Evolutionary conservation across 2,113 vertebrate species (phyloP).

Genomic region (Apus apus): DNA sequence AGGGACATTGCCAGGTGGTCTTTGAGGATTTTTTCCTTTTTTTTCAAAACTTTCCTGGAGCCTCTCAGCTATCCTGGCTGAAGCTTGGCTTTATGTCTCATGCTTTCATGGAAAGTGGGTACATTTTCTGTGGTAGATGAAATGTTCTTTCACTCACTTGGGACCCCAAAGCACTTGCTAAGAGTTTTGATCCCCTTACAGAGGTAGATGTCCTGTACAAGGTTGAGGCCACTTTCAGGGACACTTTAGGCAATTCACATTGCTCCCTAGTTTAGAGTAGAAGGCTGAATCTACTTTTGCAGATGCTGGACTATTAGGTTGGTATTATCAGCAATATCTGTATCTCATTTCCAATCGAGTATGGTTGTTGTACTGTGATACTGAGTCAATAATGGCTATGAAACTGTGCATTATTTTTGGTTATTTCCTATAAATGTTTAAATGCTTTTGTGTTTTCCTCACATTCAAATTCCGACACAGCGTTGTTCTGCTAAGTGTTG

Average conservation of each 20-base stretch:
- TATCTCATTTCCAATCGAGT: background rate
- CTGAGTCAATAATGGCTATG: background rate
- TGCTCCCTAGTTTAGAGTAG: background rate
- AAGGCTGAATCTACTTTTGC: background rate
- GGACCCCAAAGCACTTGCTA: background rate
- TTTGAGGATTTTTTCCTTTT: background rate
- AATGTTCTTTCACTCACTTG: background rate
- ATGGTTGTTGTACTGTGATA: background rate
- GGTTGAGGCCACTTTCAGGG: background rate
- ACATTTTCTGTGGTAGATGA: background rate
- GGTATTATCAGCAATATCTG: background rate
- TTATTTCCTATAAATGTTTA: background rate
- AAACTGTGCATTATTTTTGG: background rate
- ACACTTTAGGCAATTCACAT: background rate
- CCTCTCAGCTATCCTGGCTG: background rate
- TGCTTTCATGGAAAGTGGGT: background rate
- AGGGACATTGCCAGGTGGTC: background rate
- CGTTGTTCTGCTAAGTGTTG: rapidly evolving
- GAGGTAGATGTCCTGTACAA: background rate
- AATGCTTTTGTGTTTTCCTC: background rate
- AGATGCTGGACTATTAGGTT: background rate
- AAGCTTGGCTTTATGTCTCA: background rate
- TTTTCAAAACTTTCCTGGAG: background rate
- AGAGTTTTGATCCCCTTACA: background rate
- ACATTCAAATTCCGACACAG: background rate